Base-by-base conservation (phyloP, 2,113 vertebrate species). In the Xiphophorus hellerii region DNA sequence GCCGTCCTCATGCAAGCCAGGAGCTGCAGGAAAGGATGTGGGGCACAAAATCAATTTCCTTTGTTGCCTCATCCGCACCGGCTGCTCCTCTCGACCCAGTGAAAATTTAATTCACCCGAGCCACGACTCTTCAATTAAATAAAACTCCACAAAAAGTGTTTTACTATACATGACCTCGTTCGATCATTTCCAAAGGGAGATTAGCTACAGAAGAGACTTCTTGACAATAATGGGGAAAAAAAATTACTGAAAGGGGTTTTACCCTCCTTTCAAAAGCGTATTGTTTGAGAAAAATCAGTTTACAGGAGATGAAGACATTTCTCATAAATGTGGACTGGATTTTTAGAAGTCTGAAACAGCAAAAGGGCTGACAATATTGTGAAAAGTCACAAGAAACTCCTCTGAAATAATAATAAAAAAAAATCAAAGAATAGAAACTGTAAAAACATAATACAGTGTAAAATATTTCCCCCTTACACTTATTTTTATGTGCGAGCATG, bases 31-130 rank as follows among this genome's bases (percentile, higher is more conserved):
- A 77, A 58, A 86, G 69, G 74, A 86, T 85, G 76, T 84, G 77
- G 82, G 79, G 75, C 75, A 90, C 82, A 85, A 91, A 93, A 93
- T 93, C 90, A 85, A 93, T 93, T 94, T 93, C 88, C 87, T 81
- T 65, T 84, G 81, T 78, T 44, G 71, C 81, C 73, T 85, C 69
- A 72, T 73, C 72, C 69, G 68, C 68, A 83, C 82, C 73, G 82
- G 73, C 86, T 87, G 84, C 84, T 90, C 82, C 76, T 74, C 39
- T 65, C 66, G 37, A 81, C 78, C 77, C 82, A 65, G 83, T 74
- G 51, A 74, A 90, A 89, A 89, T 91, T 73, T 78, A 93, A 93
- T 92, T 88, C 83, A 71, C 78, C 90, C 44, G 12, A 58, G 63
- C 44, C 82, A 78, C 82, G 88, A 90, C 87, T 87, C 87, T 80